phyloP scores from a whole-genome alignment of 2,113 vertebrate genomes.

The Rana temporaria region DNA sequence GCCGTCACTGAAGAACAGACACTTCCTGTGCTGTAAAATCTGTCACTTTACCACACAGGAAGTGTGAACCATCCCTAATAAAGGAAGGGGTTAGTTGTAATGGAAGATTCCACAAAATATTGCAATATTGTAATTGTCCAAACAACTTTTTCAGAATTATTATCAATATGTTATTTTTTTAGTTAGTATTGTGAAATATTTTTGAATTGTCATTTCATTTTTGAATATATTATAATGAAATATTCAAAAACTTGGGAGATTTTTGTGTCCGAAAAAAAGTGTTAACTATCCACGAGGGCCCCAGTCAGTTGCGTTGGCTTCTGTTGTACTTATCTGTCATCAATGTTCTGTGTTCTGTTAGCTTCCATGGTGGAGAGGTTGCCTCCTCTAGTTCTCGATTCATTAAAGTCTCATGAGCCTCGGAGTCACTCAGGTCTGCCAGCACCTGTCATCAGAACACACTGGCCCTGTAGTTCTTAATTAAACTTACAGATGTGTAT shows the following conservation, averaged over 20 bases:
- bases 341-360: slow-evolving; percentile 8
- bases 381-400: slow-evolving; percentile 8
- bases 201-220: too few species aligned
- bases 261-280: neutral
- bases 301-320: neutral
- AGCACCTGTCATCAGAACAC: slow-evolving; percentile 45
- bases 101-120: too few species aligned
- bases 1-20: too few species aligned
- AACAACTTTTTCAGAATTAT: too few species aligned
- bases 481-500: slow-evolving; percentile 53
- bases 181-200: too few species aligned
- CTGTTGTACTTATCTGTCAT: slow-evolving; percentile 11
- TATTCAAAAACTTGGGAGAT: neutral
- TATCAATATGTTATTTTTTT: too few species aligned
- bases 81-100: too few species aligned
- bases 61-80: too few species aligned
- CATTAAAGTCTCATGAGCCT: slow-evolving; percentile 47
- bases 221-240: too few species aligned
- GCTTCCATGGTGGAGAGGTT: slow-evolving; percentile 10
- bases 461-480: slow-evolving; percentile 39
- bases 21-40: too few species aligned
- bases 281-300: neutral
- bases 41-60: too few species aligned
- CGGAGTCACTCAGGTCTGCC: slow-evolving; percentile 26
- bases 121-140: too few species aligned